These are phyloP conservation scores for Pituophis catenifer DNA, from an alignment of 2,113 vertebrate species.

Conservation along the genomic window DNA sequence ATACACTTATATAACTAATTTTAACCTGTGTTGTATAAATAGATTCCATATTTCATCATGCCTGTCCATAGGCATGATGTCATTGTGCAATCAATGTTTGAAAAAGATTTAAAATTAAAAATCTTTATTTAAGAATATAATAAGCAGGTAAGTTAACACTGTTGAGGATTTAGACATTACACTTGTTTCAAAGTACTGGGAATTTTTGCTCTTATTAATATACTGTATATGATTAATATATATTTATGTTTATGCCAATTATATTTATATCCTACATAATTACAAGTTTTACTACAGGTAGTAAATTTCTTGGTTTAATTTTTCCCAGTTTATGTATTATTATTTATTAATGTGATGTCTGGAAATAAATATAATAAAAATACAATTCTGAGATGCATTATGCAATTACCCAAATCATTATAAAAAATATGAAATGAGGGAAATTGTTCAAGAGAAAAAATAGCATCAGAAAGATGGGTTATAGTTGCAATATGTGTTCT, in stretches of 20 bases:
- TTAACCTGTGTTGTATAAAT: no score
- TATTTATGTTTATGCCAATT: not conserved
- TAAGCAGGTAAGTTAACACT: not conserved
- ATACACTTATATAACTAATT: no score
- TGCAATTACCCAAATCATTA: not conserved
- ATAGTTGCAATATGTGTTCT: not conserved
- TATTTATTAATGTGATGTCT: not conserved
- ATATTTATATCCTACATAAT: not conserved
- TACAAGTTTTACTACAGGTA: not conserved
- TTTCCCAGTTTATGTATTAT: not conserved
- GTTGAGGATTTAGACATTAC: not conserved
- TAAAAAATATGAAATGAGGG: not conserved
- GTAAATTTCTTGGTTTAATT: not conserved
- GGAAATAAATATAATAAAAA: not conserved
- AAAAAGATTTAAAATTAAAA: not conserved
- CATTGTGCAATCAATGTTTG: no score
- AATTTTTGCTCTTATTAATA: not conserved
- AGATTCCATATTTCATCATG: no score
- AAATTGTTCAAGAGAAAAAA: not conserved
- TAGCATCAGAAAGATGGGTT: not conserved
- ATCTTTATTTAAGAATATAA: not conserved
- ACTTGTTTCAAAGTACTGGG: not conserved
- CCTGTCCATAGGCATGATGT: no score
- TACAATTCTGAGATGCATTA: not conserved
- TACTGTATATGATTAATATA: not conserved